phyloP scores from a whole-genome alignment of 64 coral and sea anemone genomes.

The Stylophora pistillata region DNA sequence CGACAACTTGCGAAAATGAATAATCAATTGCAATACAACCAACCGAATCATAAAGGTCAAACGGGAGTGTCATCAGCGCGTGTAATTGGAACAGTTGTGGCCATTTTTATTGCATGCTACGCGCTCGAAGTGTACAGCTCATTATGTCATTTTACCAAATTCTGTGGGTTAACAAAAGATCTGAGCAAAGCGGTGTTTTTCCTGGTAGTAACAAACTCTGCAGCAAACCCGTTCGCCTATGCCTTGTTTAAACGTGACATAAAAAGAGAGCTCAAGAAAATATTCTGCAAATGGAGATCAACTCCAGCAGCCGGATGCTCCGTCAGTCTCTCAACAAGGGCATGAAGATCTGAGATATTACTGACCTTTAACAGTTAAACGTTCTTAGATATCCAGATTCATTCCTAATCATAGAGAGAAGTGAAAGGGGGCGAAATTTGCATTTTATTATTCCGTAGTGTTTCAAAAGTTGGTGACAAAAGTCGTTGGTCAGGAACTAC shows the following conservation, averaged over 20 bases:
- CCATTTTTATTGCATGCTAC: slow-evolving; percentile 8
- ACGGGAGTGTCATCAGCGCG: background rate
- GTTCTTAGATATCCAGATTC: too few species aligned
- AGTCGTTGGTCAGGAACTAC: too few species aligned
- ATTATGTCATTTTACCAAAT: slow-evolving; percentile 8
- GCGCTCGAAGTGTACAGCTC: slow-evolving; percentile 23
- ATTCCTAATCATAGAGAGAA: too few species aligned
- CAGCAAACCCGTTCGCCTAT: slow-evolving; percentile 21
- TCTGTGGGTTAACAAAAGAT: background rate
- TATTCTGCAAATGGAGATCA: background rate
- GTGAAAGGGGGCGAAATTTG: too few species aligned
- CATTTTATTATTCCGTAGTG: too few species aligned
- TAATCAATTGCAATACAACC: slow-evolving; percentile 10
- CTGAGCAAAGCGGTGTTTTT: background rate
- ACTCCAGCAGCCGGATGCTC: background rate
- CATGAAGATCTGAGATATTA: background rate
- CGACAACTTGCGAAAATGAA: background rate
- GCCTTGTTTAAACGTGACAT: slow-evolving; percentile 38
- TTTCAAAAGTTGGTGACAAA: too few species aligned
- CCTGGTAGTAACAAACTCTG: slow-evolving; percentile 32
- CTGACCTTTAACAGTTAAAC: background rate
- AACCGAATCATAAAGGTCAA: background rate
- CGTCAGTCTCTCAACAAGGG: background rate
- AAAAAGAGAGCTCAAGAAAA: background rate
- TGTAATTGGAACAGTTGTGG: slow-evolving; percentile 22